phyloP scores from a whole-genome alignment of 1,140 invertebrate species.

The Bilobella aurantiaca region DNA sequence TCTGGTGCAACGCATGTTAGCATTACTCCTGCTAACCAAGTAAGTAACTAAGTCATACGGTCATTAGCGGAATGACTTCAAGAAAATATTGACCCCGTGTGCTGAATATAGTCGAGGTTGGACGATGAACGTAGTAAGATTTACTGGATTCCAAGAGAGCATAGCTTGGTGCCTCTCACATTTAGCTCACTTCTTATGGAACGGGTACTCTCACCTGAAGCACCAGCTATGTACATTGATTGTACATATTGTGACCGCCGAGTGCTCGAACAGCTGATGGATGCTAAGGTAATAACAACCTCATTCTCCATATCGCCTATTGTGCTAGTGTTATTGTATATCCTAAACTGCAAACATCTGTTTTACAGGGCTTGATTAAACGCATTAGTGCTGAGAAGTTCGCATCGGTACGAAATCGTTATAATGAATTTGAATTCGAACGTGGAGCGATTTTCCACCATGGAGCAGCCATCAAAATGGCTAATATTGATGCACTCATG shows the following conservation, averaged over 20 bases:
- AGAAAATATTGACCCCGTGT: not conserved
- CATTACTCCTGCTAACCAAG: not conserved
- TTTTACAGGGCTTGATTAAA: not conserved
- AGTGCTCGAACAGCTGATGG: slow-evolving; percentile 28
- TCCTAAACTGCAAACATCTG: too few relatives aligned
- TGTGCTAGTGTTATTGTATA: too few relatives aligned
- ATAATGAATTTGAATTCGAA: slow-evolving; percentile 6
- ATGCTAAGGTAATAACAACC: slow-evolving; percentile 27
- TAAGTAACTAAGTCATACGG: not conserved
- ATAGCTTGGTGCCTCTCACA: not conserved
- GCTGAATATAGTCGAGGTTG: not conserved
- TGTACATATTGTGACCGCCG: slow-evolving; percentile 24
- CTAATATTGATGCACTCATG: slow-evolving; percentile 86
- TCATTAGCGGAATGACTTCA: not conserved
- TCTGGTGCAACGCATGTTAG: not conserved
- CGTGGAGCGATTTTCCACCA: slow-evolving; percentile 1
- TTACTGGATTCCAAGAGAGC: not conserved
- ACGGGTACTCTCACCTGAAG: slow-evolving; percentile 7
- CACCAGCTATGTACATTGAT: slow-evolving; percentile 25
- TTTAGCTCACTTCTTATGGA: slow-evolving; percentile 23
- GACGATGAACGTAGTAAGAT: not conserved
- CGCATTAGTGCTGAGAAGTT: not conserved
- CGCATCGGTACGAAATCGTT: not conserved
- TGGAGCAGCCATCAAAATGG: slow-evolving; percentile 97
- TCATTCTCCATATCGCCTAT: too few relatives aligned